Percentiles rank a stretch among this genome's conserved stretches.
phyloP scores from a whole-genome alignment of 1,140 invertebrate genomes.

The Yoshiicerus persimilis region DNA sequence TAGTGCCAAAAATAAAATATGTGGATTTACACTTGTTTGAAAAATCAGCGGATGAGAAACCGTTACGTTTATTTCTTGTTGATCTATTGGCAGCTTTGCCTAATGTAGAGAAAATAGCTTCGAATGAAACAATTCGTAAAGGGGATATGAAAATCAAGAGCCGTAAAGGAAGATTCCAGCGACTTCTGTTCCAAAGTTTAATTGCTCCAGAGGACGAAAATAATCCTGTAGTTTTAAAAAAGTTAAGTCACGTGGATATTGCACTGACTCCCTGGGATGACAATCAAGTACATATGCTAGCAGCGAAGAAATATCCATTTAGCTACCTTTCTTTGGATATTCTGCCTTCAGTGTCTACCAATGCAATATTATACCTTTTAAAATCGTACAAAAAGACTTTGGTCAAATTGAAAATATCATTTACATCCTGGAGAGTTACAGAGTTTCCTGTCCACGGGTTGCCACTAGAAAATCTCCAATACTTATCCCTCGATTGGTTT shows the following conservation, averaged over 20 bases:
- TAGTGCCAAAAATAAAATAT: constrained; percentile 26
- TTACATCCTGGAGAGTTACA: constrained; percentile 26
- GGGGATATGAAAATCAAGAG: constrained; percentile 22
- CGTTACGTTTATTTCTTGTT: not conserved
- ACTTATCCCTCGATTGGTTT: constrained; percentile 30
- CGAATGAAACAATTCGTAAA: constrained; percentile 12
- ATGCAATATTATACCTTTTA: not conserved
- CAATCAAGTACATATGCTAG: not conserved
- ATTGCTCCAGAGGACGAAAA: constrained; percentile 11
- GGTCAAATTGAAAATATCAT: constrained; percentile 27
- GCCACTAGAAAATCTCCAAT: not conserved
- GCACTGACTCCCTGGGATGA: constrained; percentile 29
- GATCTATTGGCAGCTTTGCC: not conserved
- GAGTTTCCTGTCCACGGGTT: constrained; percentile 5
- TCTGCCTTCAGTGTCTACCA: constrained; percentile 7
- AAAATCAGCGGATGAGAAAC: constrained; percentile 15
- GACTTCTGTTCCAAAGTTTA: constrained; percentile 22
- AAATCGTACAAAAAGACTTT: constrained; percentile 29
- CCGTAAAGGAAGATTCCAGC: constrained; percentile 12
- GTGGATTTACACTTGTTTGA: constrained; percentile 31
- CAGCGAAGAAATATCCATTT: constrained; percentile 19
- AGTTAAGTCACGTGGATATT: constrained; percentile 22
- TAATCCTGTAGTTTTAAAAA: not conserved
- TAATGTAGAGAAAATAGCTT: not conserved
- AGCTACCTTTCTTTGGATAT: not conserved